Evolutionary conservation across 1,140 invertebrate genomes (phyloP).

Genomic region (Hirudo medicinalis): DNA sequence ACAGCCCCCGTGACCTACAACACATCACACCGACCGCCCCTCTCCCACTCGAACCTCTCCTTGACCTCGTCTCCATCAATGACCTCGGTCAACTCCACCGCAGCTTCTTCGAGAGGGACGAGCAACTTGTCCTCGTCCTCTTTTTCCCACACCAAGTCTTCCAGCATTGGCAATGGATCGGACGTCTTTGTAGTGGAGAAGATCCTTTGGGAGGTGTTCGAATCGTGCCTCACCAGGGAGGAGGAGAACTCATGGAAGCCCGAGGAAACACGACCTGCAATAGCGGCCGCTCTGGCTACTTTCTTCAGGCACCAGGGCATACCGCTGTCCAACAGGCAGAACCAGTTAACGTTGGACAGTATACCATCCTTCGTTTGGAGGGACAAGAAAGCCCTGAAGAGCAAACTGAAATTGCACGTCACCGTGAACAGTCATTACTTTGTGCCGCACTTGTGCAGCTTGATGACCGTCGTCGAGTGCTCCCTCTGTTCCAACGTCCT

Average conservation of each 20-base stretch:
- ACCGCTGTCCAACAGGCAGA: neutral
- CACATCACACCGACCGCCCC: neutral
- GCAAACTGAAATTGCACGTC: constrained; percentile 1
- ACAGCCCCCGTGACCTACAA: neutral
- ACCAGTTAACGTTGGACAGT: neutral
- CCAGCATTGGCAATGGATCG: neutral
- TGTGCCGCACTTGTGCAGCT: neutral
- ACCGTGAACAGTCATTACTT: neutral
- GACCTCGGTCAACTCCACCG: neutral
- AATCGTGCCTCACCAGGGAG: neutral
- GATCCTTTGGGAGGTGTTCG: constrained; percentile 6
- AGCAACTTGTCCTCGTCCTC: neutral
- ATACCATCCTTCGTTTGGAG: neutral
- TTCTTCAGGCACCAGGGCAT: constrained; percentile 10
- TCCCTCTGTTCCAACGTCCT: constrained; percentile 1
- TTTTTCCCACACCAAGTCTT: neutral
- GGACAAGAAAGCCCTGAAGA: constrained; percentile 15
- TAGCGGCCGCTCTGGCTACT: constrained; percentile 8
- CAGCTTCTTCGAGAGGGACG: neutral
- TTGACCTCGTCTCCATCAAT: neutral
- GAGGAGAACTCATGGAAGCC: neutral
- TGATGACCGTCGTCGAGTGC: neutral
- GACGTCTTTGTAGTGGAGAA: neutral
- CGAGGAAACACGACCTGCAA: neutral
- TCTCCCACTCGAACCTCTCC: neutral